Base-by-base conservation (phyloP, 1,140 invertebrate genomes). In the Leguminivora glycinivorella region DNA sequence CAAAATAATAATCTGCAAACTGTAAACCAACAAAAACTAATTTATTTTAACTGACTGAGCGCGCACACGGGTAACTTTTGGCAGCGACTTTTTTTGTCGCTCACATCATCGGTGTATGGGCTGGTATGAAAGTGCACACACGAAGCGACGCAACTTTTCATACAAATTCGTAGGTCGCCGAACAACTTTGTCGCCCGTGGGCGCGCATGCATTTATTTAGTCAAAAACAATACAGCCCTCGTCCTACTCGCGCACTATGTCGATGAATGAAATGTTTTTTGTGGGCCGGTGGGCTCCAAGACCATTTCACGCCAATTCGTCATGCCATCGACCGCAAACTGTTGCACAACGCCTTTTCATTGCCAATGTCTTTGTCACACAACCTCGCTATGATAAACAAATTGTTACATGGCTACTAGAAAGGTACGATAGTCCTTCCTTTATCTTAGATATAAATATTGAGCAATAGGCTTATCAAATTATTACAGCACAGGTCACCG, bases 381-480 rank as follows among this genome's bases (percentile, higher is more conserved):
- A 89, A 87, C 89, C 87, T 89, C 89, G 87, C 25, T 81, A 72
- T 83, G 81, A 83, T 80, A 85, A 87, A 69, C 77, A 79, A 88
- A 83, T 83, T 88, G 84, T 82, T 87, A 90, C 89, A 91, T 82
- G 89, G 89, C 83, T 90, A 85, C 83, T 77, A 83, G 87, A 87
- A 87, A 87, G 86, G 85, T 52, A 6, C 47, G 47, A 19, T 80
- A 75, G 83, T 79, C 82, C 82, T 68, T 67, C 60, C 86, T 84
- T 86, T 82, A 83, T 83, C 78, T 84, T 69, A 78, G 82, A 89
- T 91, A 91, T 91, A 91, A 88, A 91, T 90, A 88, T 91, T 90
- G 86, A 70, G 82, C 78, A 91, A 90, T 78, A 76, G 76, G 78
- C 81, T 83, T 83, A 83, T 80, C 72, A 83, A 87, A 90, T 82